Evolutionary conservation across 2,113 vertebrate species (phyloP), one percentile per base, ranked within the genome.

Genomic region (Poeciliopsis occidentalis): DNA sequence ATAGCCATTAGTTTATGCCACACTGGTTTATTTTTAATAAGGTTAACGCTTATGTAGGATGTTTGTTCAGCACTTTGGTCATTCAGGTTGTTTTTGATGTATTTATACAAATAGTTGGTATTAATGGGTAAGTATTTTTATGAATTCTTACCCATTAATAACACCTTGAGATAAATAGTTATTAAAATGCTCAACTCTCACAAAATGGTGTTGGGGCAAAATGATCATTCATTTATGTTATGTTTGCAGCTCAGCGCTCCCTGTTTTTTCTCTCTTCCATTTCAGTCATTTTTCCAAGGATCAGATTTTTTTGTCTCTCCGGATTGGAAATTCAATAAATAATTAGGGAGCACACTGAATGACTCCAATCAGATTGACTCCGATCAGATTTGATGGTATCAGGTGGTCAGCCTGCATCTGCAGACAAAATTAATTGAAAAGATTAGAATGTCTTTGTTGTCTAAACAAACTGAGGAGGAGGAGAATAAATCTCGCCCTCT

Each of bases 311-410:
- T 47, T 66, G 24, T 57, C 64, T 74, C 69, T 65, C 69, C 51
- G 34, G 27, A 51, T 57, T 64, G 73, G 69, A 81, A 90, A 81
- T 76, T 88, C 86, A 75, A 91, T 92, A 92, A 90, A 87, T 87
- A 90, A 92, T 92, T 89, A 92, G 73, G 84, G 78, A 78, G 65
- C 22, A 61, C 75, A 73, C 75, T 47, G 76, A 91, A 89, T n/a
- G n/a, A n/a, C n/a, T n/a, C n/a, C n/a, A n/a, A n/a, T n/a, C n/a
- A n/a, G n/a, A n/a, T n/a, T 88, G 79, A 88, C 85, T 80, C 29
- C 82, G 82, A 88, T 91, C 88, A 81, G 82, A 87, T 88, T 79
- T 80, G 76, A 82, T 77, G 85, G 88, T 87, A 86, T 88, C 64
- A 74, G 82, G 84, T 80, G 87, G 79, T 87, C 85, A 79, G 77